Percentiles rank a stretch among this genome's conserved stretches.
Conservation (phyloP, 2,797 vertebrate genomes). For the Halcyon badia region DNA sequence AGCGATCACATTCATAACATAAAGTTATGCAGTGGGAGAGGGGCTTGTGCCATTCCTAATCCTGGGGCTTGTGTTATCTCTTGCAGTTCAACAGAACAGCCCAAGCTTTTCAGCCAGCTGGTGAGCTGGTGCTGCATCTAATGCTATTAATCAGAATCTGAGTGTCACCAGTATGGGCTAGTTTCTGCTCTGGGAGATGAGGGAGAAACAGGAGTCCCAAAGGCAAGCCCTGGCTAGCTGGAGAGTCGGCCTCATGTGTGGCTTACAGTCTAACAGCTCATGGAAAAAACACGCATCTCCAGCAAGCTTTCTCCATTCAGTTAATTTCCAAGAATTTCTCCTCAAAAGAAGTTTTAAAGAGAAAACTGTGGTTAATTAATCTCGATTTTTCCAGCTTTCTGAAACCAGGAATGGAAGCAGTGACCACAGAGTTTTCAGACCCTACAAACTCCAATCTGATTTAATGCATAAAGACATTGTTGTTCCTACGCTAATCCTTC, state of each 20-base stretch:
- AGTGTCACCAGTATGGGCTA: neutral
- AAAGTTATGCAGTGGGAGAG: neutral
- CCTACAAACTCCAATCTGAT: neutral
- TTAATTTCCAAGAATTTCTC: neutral
- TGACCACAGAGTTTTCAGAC: neutral
- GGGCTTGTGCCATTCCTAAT: neutral
- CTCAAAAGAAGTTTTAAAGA: slow-evolving; percentile 12
- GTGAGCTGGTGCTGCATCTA: neutral
- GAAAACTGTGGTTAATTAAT: slow-evolving; percentile 19
- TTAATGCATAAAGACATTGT: neutral
- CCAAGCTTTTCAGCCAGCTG: neutral
- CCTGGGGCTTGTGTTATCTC: neutral
- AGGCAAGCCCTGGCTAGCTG: neutral
- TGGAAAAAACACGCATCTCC: neutral
- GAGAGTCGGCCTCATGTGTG: neutral
- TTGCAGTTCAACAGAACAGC: neutral
- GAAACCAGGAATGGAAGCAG: neutral
- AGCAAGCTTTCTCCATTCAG: neutral
- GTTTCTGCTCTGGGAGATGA: neutral
- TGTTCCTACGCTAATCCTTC: slow-evolving; percentile 1
- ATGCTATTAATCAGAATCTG: neutral
- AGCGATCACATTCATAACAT: accelerated
- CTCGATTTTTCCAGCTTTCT: slow-evolving; percentile 3
- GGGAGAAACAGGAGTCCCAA: neutral
- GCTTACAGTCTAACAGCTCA: neutral